Evolutionary conservation across 2,888 invertebrate genomes (phyloP).

Genomic region (Cheilosia urbana): DNA sequence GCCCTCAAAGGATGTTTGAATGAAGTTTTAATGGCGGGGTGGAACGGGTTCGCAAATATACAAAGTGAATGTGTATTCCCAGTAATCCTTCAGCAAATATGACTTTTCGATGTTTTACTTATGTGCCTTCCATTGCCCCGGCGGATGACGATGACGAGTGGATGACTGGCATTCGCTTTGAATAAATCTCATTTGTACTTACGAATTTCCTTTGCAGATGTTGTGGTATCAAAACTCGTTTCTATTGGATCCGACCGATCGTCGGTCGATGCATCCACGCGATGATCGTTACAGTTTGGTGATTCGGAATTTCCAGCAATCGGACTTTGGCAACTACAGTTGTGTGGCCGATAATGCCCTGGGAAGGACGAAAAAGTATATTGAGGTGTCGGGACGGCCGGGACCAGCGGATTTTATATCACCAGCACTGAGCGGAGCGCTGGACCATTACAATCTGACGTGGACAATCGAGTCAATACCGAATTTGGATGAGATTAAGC

Average conservation of each 20-base stretch:
- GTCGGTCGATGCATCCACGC: constrained; percentile 86
- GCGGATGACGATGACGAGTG: background rate
- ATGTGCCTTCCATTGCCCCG: background rate
- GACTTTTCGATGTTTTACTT: constrained; percentile 50
- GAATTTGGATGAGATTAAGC: constrained; percentile 86
- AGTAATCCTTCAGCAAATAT: constrained; percentile 51
- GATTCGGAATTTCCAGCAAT: constrained; percentile 86
- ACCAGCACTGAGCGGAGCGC: constrained; percentile 86
- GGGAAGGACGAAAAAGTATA: constrained; percentile 85
- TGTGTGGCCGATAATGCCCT: constrained; percentile 85
- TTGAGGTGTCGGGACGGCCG: constrained; percentile 87
- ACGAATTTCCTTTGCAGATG: constrained; percentile 83
- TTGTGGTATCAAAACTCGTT: constrained; percentile 88
- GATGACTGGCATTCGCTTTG: constrained; percentile 29
- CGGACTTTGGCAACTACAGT: constrained; percentile 87
- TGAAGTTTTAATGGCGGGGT: constrained; percentile 14
- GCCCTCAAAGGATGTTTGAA: constrained; percentile 57
- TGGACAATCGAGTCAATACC: constrained; percentile 89
- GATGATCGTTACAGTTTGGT: constrained; percentile 86
- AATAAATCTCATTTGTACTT: constrained; percentile 21
- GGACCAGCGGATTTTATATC: constrained; percentile 87
- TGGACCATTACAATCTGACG: constrained; percentile 87
- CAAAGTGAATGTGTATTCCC: constrained; percentile 33
- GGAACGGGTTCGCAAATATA: constrained; percentile 33
- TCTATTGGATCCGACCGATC: constrained; percentile 86